Base-by-base conservation (phyloP, 2,113 vertebrate species). In the Eidolon helvum region DNA sequence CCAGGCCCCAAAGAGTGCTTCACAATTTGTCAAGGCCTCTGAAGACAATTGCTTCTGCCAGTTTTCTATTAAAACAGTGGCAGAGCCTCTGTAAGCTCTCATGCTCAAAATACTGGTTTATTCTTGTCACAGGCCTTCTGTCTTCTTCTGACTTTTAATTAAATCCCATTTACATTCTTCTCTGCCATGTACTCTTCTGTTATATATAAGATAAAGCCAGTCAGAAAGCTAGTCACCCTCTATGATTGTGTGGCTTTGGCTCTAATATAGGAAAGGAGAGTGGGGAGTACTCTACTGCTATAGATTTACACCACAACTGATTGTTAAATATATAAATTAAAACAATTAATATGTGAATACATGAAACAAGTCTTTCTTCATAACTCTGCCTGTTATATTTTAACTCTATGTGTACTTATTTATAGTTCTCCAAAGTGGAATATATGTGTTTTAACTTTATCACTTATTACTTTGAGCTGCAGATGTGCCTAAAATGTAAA, bases 51-150 rank as follows among this genome's bases (percentile, higher is more conserved):
- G 2, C 77, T 79, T 82, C 43, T 93, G 68, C 90, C 48, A 10
- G 4, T 91, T 97, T 97, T 95, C 77, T 74, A 84, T 95, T 96
- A 86, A 22, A 97, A 87, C 28, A 96, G 75, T 43, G 59, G 85
- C 72, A 89, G 66, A 96, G 86, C 84, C 84, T 97, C 63, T 92
- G 91, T 91, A 97, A 96, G 69, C 40, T 92, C 93, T 97, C 94
- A 94, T 94, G 84, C 97, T 97, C 97, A 98, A 97, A 97, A 3
- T 94, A 98, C 97, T 97, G 96, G 98, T 97, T 98, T 97, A 97
- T 98, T 98, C 90, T 88, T 96, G 95, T 97, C 98, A 92, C 74
- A 95, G 87, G 59, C 33, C 15, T 96, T 97, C 85, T 48, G 65
- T 87, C 35, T 90, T 92, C 71, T 84, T 90, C 24, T 1, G 10